Conservation (phyloP, 2,888 invertebrate genomes). For the Liopterus haemorrhoidalis region DNA sequence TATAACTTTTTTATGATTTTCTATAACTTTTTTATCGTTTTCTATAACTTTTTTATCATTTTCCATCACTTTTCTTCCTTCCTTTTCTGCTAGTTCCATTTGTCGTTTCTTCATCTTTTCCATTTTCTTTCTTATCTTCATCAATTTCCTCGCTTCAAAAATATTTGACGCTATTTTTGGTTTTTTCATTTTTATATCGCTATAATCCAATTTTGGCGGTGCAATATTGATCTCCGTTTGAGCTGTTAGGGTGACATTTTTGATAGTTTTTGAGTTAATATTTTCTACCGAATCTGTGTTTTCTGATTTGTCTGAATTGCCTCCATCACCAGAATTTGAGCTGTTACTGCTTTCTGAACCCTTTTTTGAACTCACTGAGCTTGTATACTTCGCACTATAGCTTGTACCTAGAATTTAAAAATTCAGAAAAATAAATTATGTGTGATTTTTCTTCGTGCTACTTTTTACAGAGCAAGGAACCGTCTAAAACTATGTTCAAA, state of each 20-base stretch:
- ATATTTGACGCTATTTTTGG: slow-evolving; percentile 65
- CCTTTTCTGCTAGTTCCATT: slow-evolving; percentile 40
- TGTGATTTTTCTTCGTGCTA: too few species aligned
- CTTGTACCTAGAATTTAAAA: too few species aligned
- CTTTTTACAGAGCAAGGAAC: too few species aligned
- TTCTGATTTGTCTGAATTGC: slow-evolving; percentile 39
- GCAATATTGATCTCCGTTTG: too few species aligned
- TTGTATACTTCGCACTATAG: slow-evolving; percentile 8
- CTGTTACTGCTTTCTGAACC: slow-evolving; percentile 34
- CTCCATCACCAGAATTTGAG: slow-evolving; percentile 39
- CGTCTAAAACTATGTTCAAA: too few species aligned
- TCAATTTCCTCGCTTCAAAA: slow-evolving; percentile 58
- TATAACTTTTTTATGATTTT: background rate
- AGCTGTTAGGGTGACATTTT: too few species aligned
- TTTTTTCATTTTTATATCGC: slow-evolving; percentile 54
- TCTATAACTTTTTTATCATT: slow-evolving; percentile 1
- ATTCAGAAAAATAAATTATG: too few species aligned
- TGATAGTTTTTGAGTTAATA: too few species aligned
- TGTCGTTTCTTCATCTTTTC: slow-evolving; percentile 54
- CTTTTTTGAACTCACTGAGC: slow-evolving; percentile 7
- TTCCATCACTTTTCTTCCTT: slow-evolving; percentile 38
- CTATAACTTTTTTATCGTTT: background rate
- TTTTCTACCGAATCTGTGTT: too few species aligned
- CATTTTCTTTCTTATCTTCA: slow-evolving; percentile 61
- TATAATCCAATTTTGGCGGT: too few species aligned